Percentiles rank a stretch among this genome's conserved stretches.
These are phyloP conservation scores for Poecile atricapillus DNA, from an alignment of 2,113 vertebrate species.

Conservation along the genomic window DNA sequence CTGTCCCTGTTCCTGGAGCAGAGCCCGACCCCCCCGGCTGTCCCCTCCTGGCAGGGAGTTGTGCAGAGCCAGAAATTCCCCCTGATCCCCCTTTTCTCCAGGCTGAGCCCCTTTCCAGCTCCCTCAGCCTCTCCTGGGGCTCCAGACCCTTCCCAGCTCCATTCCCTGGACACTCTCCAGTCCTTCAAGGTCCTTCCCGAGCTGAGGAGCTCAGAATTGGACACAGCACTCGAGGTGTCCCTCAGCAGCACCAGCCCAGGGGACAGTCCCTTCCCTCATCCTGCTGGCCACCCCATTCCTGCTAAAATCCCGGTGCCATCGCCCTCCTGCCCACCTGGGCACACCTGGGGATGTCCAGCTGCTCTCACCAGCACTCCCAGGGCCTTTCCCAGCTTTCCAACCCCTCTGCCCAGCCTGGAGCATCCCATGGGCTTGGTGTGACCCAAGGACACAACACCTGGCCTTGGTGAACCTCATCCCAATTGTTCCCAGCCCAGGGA, in stretches of 20 bases:
- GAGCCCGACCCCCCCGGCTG: neutral
- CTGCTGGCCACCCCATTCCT: neutral
- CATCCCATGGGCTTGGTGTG: fast-evolving
- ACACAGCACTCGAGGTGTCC: neutral
- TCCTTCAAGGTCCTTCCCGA: neutral
- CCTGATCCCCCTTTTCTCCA: neutral
- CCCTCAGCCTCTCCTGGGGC: neutral
- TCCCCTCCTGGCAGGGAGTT: neutral
- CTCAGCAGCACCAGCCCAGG: neutral
- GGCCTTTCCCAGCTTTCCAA: neutral
- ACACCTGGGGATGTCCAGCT: neutral
- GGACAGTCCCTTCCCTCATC: neutral
- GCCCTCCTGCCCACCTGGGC: neutral
- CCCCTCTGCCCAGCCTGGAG: neutral
- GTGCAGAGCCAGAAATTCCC: neutral
- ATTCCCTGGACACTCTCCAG: neutral
- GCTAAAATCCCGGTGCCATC: neutral
- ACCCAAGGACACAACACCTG: neutral
- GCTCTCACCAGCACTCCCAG: neutral
- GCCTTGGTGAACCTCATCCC: neutral
- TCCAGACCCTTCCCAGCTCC: neutral
- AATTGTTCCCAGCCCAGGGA: neutral
- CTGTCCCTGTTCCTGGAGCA: neutral
- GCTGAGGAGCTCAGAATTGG: neutral
- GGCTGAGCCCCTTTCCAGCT: neutral